A percentile compares a stretch with the other conserved stretches of the same genome.
Conservation (phyloP, 2,797 vertebrate species). For the Gymnodraco acuticeps region DNA sequence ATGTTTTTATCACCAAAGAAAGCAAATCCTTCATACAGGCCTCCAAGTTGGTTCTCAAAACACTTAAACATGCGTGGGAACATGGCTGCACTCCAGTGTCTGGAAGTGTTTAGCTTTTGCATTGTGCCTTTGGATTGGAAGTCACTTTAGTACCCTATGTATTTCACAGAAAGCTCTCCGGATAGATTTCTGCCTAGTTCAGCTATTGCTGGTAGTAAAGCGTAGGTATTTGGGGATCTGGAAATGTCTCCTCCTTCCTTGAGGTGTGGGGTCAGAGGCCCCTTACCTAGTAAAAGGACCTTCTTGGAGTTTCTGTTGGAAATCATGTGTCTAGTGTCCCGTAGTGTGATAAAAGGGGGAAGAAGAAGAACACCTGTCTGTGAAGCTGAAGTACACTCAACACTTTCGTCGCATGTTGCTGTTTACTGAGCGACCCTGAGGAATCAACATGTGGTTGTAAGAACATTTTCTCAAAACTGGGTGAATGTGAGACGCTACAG, state of each 20-base stretch:
- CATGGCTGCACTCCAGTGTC: conserved; percentile 89
- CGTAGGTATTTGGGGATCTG: conserved; percentile 48
- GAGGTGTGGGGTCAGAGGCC: conserved; percentile 45
- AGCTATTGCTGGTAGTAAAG: conserved; percentile 61
- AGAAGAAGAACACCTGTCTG: conserved; percentile 60
- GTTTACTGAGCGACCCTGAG: conserved; percentile 34
- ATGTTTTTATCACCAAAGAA: conserved; percentile 75
- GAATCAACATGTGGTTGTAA: conserved; percentile 56
- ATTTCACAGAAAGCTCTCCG: conserved; percentile 86
- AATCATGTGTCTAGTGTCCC: conserved; percentile 35
- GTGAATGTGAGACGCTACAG: conserved; percentile 53
- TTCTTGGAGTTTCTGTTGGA: conserved; percentile 40
- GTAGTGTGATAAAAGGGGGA: conserved; percentile 35
- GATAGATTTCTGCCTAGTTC: conserved; percentile 86
- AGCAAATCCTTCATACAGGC: conserved; percentile 82
- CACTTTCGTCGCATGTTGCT: conserved; percentile 35
- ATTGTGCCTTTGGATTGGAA: conserved; percentile 70
- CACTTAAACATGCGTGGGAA: conserved; percentile 93
- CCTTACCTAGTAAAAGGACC: conserved; percentile 58
- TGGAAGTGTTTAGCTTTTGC: conserved; percentile 91
- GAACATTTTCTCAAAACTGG: conserved; percentile 57
- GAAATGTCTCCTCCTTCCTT: conserved; percentile 60
- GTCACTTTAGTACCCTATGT: conserved; percentile 82
- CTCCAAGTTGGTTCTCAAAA: conserved; percentile 91
- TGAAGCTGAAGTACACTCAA: conserved; percentile 43